These are phyloP conservation scores for Drosophila planitibia DNA, from an alignment of 2,888 invertebrate species.

Conservation along the genomic window DNA sequence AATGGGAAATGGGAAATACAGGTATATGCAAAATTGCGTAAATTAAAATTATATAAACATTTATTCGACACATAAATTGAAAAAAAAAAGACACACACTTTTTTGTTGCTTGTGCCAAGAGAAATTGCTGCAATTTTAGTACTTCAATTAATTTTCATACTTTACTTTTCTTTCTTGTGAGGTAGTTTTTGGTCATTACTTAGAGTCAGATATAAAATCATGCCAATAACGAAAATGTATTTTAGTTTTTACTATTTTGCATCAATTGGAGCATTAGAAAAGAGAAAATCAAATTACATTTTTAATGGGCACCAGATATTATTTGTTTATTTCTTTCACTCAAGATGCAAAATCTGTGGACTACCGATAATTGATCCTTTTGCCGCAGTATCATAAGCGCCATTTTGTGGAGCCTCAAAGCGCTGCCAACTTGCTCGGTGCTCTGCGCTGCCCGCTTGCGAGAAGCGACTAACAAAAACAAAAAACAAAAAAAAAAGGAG, in stretches of 20 bases:
- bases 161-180: background rate
- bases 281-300: too few relatives aligned
- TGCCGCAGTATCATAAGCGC: conserved; percentile 20
- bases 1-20: background rate
- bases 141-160: background rate
- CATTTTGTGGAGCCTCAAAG: conserved; percentile 41
- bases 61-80: background rate
- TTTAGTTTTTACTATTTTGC: background rate
- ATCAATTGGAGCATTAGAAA: background rate
- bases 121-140: background rate
- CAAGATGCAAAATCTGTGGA: background rate
- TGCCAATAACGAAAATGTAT: background rate
- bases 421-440: conserved; percentile 17
- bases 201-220: background rate
- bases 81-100: background rate
- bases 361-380: conserved; percentile 21
- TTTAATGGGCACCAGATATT: too few relatives aligned
- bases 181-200: background rate
- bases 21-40: background rate
- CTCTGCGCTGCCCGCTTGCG: conserved; percentile 24
- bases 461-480: background rate
- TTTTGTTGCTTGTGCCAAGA: background rate
- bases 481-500: background rate
- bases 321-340: too few relatives aligned
- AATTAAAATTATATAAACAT: background rate